Conservation (phyloP, 1,140 invertebrate species). For the Riptortus pedestris region DNA sequence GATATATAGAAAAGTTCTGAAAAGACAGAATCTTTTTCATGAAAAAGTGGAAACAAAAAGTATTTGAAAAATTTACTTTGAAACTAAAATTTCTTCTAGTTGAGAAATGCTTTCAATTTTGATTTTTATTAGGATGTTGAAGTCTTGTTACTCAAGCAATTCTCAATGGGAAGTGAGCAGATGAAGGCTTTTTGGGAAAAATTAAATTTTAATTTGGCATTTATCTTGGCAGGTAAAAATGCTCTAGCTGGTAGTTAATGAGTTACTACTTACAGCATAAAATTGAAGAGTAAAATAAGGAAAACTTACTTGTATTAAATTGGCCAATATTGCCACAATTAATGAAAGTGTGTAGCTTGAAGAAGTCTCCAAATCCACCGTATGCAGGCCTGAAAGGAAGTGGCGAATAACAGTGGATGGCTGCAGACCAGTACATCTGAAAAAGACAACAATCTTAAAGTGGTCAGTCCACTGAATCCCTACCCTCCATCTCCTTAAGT, state of each 20-base stretch:
- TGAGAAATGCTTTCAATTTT: too few relatives aligned
- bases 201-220: neutral
- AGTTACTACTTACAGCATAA: neutral
- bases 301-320: slow-evolving; percentile 33
- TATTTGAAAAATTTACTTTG: too few relatives aligned
- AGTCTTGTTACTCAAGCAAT: too few relatives aligned
- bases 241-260: neutral
- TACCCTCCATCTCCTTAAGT: too few relatives aligned
- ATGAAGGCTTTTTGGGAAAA: neutral
- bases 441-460: slow-evolving; percentile 30
- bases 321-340: slow-evolving; percentile 69
- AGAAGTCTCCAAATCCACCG: slow-evolving; percentile 65
- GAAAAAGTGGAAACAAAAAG: too few relatives aligned
- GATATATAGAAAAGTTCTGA: too few relatives aligned
- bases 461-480: too few relatives aligned
- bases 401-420: slow-evolving; percentile 70
- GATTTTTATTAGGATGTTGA: too few relatives aligned
- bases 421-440: slow-evolving; percentile 66
- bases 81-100: too few relatives aligned
- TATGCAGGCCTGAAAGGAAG: slow-evolving; percentile 68
- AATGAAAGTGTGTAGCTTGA: slow-evolving; percentile 71
- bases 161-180: neutral
- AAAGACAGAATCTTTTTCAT: too few relatives aligned
- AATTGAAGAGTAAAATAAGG: neutral
- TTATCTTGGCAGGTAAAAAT: neutral